Evolutionary conservation across 2,888 invertebrate species (phyloP).

Genomic region (Xestia ashworthii): DNA sequence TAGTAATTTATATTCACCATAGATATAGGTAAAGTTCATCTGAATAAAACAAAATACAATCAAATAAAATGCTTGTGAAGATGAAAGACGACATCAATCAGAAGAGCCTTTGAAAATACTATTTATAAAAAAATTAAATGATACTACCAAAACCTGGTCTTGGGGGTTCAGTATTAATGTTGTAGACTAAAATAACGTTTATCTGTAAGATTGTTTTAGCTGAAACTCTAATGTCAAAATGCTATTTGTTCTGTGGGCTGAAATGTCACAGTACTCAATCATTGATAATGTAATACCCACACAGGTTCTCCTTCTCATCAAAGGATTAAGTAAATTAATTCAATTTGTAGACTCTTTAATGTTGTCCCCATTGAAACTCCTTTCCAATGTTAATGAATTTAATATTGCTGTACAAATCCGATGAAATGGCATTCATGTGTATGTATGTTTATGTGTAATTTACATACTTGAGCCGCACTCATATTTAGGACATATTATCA

Average conservation of each 20-base stretch:
- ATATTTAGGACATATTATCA: constrained; percentile 41
- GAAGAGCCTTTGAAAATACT: not conserved
- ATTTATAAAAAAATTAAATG: not conserved
- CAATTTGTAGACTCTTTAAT: constrained; percentile 9
- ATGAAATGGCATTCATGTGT: constrained; percentile 40
- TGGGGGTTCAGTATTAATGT: not conserved
- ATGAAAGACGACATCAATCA: not conserved
- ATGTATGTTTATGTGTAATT: constrained; percentile 37
- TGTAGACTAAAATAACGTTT: not conserved
- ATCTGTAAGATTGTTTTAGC: not conserved
- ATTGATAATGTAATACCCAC: constrained; percentile 22
- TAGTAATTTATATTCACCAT: not conserved
- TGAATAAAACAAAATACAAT: not conserved
- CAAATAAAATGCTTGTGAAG: not conserved
- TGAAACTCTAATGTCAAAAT: not conserved
- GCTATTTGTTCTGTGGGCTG: not conserved
- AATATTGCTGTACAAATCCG: constrained; percentile 24
- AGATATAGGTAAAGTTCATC: not conserved
- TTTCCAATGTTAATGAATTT: constrained; percentile 24
- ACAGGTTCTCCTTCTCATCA: constrained; percentile 22
- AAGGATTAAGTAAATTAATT: constrained; percentile 34
- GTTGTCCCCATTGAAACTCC: constrained; percentile 13
- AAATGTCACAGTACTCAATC: constrained; percentile 34
- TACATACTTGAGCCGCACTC: constrained; percentile 40
- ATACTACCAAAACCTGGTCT: not conserved